phyloP scores from a whole-genome alignment of 2,113 vertebrate genomes.

The Pimephales promelas region DNA sequence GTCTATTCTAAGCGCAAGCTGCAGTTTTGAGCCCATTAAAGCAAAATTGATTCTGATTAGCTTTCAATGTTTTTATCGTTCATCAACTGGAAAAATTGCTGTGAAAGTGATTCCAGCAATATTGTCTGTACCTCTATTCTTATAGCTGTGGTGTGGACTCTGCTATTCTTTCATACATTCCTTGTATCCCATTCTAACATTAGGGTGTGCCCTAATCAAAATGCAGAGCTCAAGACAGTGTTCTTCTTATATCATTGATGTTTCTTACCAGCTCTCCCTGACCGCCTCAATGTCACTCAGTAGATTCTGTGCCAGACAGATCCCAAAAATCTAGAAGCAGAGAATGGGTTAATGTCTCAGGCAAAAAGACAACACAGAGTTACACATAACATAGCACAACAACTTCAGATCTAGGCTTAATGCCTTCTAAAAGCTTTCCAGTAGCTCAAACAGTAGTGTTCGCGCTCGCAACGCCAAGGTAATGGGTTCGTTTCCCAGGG shows the following conservation, averaged over 20 bases:
- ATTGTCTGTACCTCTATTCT: too few species aligned
- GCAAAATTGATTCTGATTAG: too few species aligned
- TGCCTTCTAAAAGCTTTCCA: background rate
- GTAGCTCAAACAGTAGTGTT: too few species aligned
- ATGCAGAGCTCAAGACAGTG: background rate
- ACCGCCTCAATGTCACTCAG: constrained; percentile 98
- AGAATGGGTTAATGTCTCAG: background rate
- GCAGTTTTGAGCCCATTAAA: too few species aligned
- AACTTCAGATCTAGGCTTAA: background rate
- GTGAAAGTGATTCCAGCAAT: too few species aligned
- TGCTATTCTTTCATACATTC: too few species aligned
- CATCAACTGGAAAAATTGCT: too few species aligned
- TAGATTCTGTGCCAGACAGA: constrained; percentile 97
- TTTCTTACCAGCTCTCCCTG: constrained; percentile 92
- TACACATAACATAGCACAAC: background rate
- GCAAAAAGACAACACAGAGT: background rate
- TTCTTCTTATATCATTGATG: background rate
- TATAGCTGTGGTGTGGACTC: too few species aligned
- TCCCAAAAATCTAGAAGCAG: constrained; percentile 91
- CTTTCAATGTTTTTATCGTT: too few species aligned
- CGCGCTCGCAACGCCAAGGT: too few species aligned
- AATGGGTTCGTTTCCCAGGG: too few species aligned
- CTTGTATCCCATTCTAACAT: background rate
- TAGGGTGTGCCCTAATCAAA: background rate
- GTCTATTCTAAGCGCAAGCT: too few species aligned